These are phyloP conservation scores for Cyprinodon variegatus DNA, from an alignment of 2,113 vertebrate genomes.

Conservation along the genomic window DNA sequence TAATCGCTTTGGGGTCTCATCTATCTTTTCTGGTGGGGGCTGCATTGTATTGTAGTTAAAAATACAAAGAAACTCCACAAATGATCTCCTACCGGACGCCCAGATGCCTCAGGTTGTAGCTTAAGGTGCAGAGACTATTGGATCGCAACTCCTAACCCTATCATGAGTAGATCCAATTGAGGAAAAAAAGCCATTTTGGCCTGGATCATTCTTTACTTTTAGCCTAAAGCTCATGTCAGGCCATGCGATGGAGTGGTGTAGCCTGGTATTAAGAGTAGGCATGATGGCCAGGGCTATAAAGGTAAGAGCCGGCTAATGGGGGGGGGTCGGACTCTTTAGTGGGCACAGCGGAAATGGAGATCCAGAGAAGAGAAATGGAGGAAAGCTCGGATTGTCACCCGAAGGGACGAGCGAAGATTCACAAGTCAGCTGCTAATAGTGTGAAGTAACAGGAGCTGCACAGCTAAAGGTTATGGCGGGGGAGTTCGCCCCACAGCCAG, in stretches of 20 bases:
- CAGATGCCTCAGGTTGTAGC: background rate
- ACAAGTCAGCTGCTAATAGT: constrained; percentile 38
- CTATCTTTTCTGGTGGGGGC: background rate
- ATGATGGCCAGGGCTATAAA: background rate
- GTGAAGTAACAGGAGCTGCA: constrained; percentile 19
- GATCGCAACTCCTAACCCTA: background rate
- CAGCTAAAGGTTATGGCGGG: constrained; percentile 57
- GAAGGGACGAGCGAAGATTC: constrained; percentile 24
- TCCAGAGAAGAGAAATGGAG: background rate
- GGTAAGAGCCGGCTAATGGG: background rate
- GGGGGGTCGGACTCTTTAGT: constrained; percentile 5
- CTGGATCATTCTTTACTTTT: background rate
- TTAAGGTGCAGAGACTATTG: background rate
- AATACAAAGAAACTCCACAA: background rate
- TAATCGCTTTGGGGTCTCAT: background rate
- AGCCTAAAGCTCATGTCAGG: background rate
- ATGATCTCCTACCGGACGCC: background rate
- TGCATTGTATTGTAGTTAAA: background rate
- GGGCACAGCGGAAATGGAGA: background rate
- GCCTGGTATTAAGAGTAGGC: background rate
- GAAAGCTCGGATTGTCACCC: constrained; percentile 2
- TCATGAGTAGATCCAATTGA: background rate
- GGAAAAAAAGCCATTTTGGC: background rate
- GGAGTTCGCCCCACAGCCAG: constrained; percentile 33
- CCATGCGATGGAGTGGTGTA: background rate